Conservation (phyloP, 2,888 invertebrate species). For the Mylabris sibirica region DNA sequence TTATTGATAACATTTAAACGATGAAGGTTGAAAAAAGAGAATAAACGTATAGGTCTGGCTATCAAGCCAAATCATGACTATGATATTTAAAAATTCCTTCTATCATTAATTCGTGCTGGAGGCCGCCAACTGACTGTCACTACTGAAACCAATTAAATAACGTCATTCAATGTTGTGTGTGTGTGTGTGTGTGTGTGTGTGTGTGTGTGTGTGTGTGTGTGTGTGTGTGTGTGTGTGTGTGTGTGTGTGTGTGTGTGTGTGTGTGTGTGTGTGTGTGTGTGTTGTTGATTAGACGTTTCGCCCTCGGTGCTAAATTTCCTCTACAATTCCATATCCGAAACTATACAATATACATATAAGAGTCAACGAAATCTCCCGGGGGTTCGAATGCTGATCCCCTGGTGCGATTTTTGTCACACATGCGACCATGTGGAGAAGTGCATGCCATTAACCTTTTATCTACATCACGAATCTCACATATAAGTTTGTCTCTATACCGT, state of each 20-base stretch:
- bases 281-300: conserved; percentile 10
- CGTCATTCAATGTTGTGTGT: neutral
- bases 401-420: conserved; percentile 47
- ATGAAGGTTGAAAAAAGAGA: neutral
- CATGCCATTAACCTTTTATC: conserved; percentile 54
- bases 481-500: conserved; percentile 22
- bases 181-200: too few relatives aligned
- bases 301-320: conserved; percentile 10
- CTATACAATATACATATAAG: neutral
- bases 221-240: too few relatives aligned
- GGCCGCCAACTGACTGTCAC: conserved; percentile 7
- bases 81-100: conserved; percentile 1
- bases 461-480: conserved; percentile 47
- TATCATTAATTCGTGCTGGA: neutral
- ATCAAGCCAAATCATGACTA: neutral
- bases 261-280: too few relatives aligned
- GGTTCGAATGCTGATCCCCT: conserved; percentile 34
- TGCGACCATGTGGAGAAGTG: conserved; percentile 41
- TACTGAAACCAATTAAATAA: conserved; percentile 7
- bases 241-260: too few relatives aligned
- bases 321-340: conserved; percentile 1
- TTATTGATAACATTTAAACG: conserved; percentile 2
- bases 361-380: conserved; percentile 22
- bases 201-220: too few relatives aligned
- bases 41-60: neutral